Percentiles rank a stretch among this genome's conserved stretches.
phyloP scores from a whole-genome alignment of 2,113 vertebrate genomes.

The Pyxicephalus adspersus region DNA sequence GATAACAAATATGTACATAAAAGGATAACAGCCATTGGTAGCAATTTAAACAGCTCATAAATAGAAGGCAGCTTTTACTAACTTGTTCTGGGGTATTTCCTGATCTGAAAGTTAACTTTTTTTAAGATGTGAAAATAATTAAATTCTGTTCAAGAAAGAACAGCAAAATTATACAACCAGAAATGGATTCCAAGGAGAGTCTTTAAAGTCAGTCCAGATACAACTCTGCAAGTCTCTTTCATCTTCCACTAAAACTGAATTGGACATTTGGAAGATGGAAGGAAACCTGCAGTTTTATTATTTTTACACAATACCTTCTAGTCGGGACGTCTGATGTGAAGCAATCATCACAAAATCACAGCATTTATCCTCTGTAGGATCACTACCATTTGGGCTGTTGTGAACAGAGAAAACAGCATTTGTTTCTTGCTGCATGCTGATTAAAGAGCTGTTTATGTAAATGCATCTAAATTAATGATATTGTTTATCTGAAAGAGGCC shows the following conservation, averaged over 20 bases:
- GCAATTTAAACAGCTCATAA: too few relatives aligned
- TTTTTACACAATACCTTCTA: background rate
- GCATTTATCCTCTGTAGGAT: background rate
- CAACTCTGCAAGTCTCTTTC: background rate
- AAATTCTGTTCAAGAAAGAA: background rate
- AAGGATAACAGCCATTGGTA: too few relatives aligned
- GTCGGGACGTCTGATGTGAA: slow-evolving; percentile 1
- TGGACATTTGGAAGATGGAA: background rate
- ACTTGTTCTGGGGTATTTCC: too few relatives aligned
- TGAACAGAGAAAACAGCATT: too few relatives aligned
- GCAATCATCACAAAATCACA: background rate
- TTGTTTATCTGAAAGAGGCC: too few relatives aligned
- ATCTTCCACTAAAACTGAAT: slow-evolving; percentile 13
- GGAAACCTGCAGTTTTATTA: background rate
- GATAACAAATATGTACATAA: too few relatives aligned
- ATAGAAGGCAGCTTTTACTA: too few relatives aligned
- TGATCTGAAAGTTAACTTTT: background rate
- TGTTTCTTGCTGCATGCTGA: too few relatives aligned
- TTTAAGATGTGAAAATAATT: background rate
- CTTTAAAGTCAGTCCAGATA: slow-evolving; percentile 28
- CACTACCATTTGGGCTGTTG: too few relatives aligned
- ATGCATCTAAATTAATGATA: too few relatives aligned
- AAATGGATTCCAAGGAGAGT: background rate
- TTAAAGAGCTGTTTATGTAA: too few relatives aligned
- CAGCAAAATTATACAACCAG: background rate